Evolutionary conservation across 2,113 vertebrate genomes (phyloP).

Genomic region (Saimiri boliviensis): DNA sequence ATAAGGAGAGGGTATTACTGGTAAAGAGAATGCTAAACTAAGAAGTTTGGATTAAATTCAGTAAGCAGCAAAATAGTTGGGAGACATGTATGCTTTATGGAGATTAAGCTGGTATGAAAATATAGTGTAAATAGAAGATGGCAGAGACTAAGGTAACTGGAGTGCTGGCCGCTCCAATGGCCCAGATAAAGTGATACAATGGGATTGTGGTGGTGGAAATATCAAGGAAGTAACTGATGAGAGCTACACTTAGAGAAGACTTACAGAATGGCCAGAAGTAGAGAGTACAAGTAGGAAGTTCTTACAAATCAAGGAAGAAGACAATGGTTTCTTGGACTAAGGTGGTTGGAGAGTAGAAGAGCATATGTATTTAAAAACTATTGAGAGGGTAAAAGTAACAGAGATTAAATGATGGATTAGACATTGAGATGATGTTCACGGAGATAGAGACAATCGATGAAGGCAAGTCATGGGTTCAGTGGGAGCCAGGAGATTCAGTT

Average conservation of each 20-base stretch:
- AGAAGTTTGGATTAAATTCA: neutral
- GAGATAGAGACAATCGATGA: neutral
- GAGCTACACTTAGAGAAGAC: neutral
- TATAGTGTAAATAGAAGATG: fast-evolving
- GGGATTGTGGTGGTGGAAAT: too few relatives aligned
- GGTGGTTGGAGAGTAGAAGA: neutral
- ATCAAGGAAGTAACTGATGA: neutral
- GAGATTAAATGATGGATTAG: neutral
- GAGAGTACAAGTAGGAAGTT: neutral
- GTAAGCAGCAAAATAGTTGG: neutral
- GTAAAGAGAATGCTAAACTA: neutral
- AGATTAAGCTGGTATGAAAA: neutral
- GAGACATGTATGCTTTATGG: neutral
- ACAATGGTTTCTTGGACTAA: neutral
- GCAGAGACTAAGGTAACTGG: neutral
- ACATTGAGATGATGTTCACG: neutral
- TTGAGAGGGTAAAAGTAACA: neutral
- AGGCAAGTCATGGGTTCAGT: neutral
- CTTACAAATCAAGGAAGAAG: neutral
- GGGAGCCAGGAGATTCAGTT: neutral
- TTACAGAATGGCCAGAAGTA: neutral
- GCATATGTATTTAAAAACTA: neutral
- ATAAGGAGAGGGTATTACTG: neutral
- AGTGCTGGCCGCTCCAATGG: neutral
- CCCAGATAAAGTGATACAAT: neutral